Base-by-base conservation (phyloP, 2,797 vertebrate species). In the Parotocinclus haroldoi region DNA sequence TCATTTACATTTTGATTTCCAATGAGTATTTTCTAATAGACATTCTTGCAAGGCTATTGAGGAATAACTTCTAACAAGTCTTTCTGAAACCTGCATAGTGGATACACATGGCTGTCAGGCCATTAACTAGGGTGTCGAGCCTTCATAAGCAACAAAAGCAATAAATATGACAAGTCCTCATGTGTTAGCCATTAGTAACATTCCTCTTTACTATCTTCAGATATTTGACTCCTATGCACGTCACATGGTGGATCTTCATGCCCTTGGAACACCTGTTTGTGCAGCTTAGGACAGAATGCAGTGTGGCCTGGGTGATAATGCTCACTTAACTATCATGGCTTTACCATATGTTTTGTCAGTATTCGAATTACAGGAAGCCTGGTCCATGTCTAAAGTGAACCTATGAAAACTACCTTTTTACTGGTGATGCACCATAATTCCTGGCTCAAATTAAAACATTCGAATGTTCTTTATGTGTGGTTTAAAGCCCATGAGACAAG, bases 181-280 rank as follows among this genome's bases (percentile, higher is more conserved):
- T 71, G 71, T 72, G 72, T 68, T 71, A 76, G 72, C 59, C 74
- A 82, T 87, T 85, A 82, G 79, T 81, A 81, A 73, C 69, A 69
- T 79, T 50, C 78, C 42, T 63, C 73, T 73, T 76, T 63, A 71
- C 67, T 75, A 75, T 57, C 57, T 69, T 60, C 51, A 73, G 72
- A 82, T 80, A 76, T 68, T 82, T 83, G 71, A 78, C 81, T 81
- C 74, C 76, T 85, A 83, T 73, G 73, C 84, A 81, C 82, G 70
- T 67, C 17, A 39, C 57, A 37, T 36, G 45, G 64, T 9, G n/a
- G 46, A 61, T 18, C 53, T 45, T 48, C 8, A 54, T 27, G 59
- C 71, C 16, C 18, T 78, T 63, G 52, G 17, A 60, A 76, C 84
- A 84, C 81, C 72, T 88, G 83, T 82, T 88, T 65, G 69, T 45